Conservation (phyloP, 2,797 vertebrate species). For the Chanos chanos region DNA sequence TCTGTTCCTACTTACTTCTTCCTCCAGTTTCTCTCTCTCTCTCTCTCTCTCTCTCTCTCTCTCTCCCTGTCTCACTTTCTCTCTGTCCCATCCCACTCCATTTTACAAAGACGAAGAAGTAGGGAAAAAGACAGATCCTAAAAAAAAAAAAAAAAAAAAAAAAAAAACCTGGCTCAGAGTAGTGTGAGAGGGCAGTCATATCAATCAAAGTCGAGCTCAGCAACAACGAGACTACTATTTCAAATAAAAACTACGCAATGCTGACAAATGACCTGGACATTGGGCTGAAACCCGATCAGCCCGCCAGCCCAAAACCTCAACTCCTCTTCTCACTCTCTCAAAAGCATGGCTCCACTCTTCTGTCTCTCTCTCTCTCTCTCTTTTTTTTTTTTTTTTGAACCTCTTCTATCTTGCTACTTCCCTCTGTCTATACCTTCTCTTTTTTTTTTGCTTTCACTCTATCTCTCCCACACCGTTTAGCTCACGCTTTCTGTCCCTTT, state of each 20-base stretch:
- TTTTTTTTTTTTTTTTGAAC: background rate
- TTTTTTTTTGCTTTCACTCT: conserved; percentile 38
- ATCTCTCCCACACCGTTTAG: background rate
- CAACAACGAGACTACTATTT: conserved; percentile 80
- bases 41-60: conserved; percentile 17
- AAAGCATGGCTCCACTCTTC: conserved; percentile 29
- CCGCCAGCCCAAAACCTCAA: conserved; percentile 44
- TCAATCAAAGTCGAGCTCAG: conserved; percentile 77
- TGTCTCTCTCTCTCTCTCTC: background rate
- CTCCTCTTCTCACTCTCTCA: conserved; percentile 20
- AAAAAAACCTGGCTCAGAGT: conserved; percentile 38
- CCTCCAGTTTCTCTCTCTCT: conserved; percentile 43
- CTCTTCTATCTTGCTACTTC: background rate
- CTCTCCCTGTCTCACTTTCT: conserved; percentile 23
- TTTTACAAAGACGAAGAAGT: conserved; percentile 35
- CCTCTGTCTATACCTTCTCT: background rate
- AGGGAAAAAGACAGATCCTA: background rate
- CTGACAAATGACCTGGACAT: conserved; percentile 77
- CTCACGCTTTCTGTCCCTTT: background rate
- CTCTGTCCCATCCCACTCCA: conserved; percentile 48
- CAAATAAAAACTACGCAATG: conserved; percentile 75
- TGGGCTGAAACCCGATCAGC: conserved; percentile 66
- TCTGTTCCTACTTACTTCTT: conserved; percentile 31
- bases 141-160: conserved; percentile 34
- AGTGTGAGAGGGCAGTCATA: conserved; percentile 44